Conservation (phyloP, 2,113 vertebrate genomes). For the Tachycineta bicolor region DNA sequence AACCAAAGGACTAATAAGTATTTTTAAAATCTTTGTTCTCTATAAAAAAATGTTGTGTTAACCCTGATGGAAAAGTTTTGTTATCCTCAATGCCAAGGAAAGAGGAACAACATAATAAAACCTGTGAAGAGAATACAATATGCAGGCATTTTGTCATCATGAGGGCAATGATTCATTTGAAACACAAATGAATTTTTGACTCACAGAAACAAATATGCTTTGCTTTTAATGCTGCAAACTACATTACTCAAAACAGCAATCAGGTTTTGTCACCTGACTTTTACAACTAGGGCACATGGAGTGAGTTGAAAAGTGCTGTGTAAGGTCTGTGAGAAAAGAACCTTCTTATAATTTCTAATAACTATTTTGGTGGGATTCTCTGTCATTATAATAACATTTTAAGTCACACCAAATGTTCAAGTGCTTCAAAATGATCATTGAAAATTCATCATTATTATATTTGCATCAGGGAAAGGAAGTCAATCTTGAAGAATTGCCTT, state of each 20-base stretch:
- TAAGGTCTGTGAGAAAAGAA: neutral
- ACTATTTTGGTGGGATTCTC: neutral
- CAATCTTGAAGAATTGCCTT: neutral
- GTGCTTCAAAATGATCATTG: neutral
- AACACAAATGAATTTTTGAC: constrained; percentile 5
- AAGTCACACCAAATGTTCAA: neutral
- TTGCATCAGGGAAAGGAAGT: neutral
- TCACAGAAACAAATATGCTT: neutral
- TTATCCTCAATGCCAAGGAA: neutral
- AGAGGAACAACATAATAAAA: neutral
- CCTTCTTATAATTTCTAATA: neutral
- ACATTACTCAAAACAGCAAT: neutral
- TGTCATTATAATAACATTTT: neutral
- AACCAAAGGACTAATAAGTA: neutral
- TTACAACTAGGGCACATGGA: fast-evolving
- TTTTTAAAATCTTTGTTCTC: neutral
- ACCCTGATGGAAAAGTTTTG: neutral
- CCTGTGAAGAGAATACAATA: neutral
- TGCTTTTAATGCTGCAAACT: neutral
- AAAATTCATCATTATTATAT: neutral
- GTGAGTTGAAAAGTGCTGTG: neutral
- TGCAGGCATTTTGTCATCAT: fast-evolving
- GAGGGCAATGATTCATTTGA: neutral
- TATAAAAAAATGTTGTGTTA: neutral
- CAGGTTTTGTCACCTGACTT: neutral